Base-by-base conservation (phyloP, 2,888 invertebrate species). In the Nesidiocoris tenuis region DNA sequence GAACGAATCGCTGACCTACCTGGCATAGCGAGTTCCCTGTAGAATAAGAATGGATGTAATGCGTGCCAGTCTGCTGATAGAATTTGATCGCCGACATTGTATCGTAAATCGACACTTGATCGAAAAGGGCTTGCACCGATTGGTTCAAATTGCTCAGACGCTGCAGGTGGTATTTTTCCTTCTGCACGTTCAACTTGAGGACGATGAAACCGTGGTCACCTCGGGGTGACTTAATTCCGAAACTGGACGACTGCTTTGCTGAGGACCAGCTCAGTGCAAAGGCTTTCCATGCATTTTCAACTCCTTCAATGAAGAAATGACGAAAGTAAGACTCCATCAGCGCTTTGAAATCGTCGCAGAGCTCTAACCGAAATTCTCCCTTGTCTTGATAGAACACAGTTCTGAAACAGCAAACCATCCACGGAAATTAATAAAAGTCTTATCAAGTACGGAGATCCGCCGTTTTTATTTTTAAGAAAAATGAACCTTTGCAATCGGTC, bases 11-110 rank as follows among this genome's bases (percentile, higher is more conserved):
- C n/a, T 16, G 19, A 59, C 59, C n/a, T 59, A 70, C 70, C 70
- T 70, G 70, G 18, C 57, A 70, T 1, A 70, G 18, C 2, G 61
- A 70, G 23, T 70, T 24, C 16, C 70, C 70, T 17, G 61, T 70
- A 3, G 70, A 59, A 24, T 59, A 70, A 2, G 70, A 70, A 18
- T 59, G 59, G 25, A 70, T 61, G 59, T 59, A 70, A 17, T 70
- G 70, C n/a, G 70, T 70, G n/a, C 70, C 70, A 17, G 59, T 21
- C 17, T 23, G 23, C 16, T 23, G 23, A n/a, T 70, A 24, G 18
- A 70, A 70, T 17, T 61, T 57, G 16, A 17, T 16, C 2, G 57
- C 25, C 3, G 70, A 70, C 18, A 2, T n/a, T 19, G 59, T 23
- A 17, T 70, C 19, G 23, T 59, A 24, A 5, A 59, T 59, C 9